Evolutionary conservation across 2,888 invertebrate species (phyloP), one percentile per base, ranked within the genome.

Genomic region (Andricus quercusramuli): DNA sequence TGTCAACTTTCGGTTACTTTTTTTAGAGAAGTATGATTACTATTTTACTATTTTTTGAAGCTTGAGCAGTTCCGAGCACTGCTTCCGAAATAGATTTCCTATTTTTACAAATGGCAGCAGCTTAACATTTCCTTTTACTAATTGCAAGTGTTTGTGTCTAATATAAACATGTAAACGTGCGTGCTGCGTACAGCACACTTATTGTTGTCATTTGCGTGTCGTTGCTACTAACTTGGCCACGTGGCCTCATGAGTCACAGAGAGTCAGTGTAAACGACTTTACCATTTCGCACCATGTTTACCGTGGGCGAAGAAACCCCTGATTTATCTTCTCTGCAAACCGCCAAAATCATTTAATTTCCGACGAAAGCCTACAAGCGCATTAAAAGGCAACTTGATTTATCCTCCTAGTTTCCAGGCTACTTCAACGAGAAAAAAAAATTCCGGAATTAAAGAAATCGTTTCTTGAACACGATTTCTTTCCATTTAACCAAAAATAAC

Each of bases 131-230:
- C 74, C 66, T 64, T 78, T 70, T 44, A 77, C n/a, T 15, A 62
- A 47, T 47, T 47, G 47, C 17, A 47, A 41, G 25, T 77, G 25
- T 77, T 77, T n/a, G 37, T 32, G 37, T 56, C 67, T 59, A 62
- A 59, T 59, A 32, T 77, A 68, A 44, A 68, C 68, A 68, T 47
- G 15, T 68, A 15, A 25, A 68, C 44, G 15, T 41, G 41, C 22
- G 68, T 47, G 25, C 6, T 20, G 51, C 4, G 20, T 3, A 51
- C 6, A 20, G 2, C 37, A 68, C 47, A n/a, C 81, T 84, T 81
- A 82, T 83, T 85, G 85, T 85, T 84, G 83, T 85, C 83, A 83
- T 85, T 83, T 84, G 80, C 83, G 79, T 66, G 83, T 83, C 82
- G 78, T 83, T 84, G 83, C 82, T 79, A 81, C 79, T 79, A 67